Conservation (phyloP, 2,113 vertebrate genomes). For the Thryonomys swinderianus region DNA sequence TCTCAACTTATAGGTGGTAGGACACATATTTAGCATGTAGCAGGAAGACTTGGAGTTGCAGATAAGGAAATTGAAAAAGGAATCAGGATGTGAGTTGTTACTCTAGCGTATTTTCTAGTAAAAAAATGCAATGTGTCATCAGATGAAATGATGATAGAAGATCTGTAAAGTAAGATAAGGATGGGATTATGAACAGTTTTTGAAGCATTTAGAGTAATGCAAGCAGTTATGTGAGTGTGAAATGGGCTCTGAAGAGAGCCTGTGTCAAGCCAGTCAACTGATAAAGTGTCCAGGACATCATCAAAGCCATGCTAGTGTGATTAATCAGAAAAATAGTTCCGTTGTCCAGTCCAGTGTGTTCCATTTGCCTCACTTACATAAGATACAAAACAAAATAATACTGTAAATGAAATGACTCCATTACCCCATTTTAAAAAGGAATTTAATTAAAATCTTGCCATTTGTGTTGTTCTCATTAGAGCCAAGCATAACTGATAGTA, state of each 20-base stretch:
- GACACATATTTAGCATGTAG: background rate
- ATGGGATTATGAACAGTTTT: background rate
- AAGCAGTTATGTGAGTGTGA: background rate
- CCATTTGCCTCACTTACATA: background rate
- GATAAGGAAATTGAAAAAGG: background rate
- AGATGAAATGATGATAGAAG: background rate
- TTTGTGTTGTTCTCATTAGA: conserved; percentile 47
- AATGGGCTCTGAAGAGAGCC: background rate
- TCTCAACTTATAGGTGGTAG: background rate
- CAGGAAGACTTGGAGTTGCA: background rate
- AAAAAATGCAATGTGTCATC: background rate
- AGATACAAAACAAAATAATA: background rate
- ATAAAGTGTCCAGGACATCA: background rate
- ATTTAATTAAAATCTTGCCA: conserved; percentile 12
- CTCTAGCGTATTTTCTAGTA: background rate
- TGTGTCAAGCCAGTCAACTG: background rate
- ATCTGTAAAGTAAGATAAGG: background rate
- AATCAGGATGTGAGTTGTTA: background rate
- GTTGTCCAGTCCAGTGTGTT: background rate
- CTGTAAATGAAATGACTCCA: background rate
- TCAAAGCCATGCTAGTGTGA: too few relatives aligned
- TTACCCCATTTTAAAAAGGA: conserved; percentile 30
- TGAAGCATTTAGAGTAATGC: background rate
- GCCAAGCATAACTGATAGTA: conserved; percentile 37
- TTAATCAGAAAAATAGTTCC: background rate